Evolutionary conservation across 2,888 invertebrate genomes (phyloP).

Genomic region (Amphipyra berbera): DNA sequence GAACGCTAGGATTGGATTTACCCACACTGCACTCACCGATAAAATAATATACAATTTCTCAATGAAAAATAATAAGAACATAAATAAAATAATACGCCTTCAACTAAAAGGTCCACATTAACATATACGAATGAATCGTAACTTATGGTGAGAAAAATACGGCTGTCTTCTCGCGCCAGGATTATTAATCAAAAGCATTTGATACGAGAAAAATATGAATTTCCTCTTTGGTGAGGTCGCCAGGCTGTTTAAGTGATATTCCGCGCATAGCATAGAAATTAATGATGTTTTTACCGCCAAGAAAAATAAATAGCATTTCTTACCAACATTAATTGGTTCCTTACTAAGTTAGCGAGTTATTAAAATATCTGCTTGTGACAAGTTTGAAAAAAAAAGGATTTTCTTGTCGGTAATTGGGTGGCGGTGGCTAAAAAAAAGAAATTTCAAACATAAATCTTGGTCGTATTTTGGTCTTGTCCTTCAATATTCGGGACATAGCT

Average conservation of each 20-base stretch:
- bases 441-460: conserved; percentile 41
- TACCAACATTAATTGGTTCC: conserved; percentile 54
- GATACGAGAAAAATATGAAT: conserved; percentile 83
- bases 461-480: conserved; percentile 23
- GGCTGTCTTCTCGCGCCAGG: conserved; percentile 75
- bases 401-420: conserved; percentile 48
- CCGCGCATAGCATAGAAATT: conserved; percentile 39
- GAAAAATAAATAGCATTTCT: conserved; percentile 36
- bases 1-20: too few relatives aligned
- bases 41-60: too few relatives aligned
- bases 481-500: conserved; percentile 25
- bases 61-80: conserved; percentile 6
- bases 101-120: conserved; percentile 68
- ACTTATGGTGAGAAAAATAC: conserved; percentile 86
- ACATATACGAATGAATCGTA: conserved; percentile 80
- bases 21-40: too few relatives aligned
- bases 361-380: conserved; percentile 60
- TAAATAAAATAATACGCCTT: conserved; percentile 1
- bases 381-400: conserved; percentile 41
- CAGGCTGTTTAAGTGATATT: conserved; percentile 51
- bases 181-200: conserved; percentile 85
- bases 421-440: conserved; percentile 24
- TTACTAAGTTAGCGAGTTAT: conserved; percentile 52
- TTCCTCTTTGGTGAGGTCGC: conserved; percentile 69
- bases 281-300: conserved; percentile 38